Base-by-base conservation (phyloP, 2,113 vertebrate species). In the Phylloscopus trochiloides region DNA sequence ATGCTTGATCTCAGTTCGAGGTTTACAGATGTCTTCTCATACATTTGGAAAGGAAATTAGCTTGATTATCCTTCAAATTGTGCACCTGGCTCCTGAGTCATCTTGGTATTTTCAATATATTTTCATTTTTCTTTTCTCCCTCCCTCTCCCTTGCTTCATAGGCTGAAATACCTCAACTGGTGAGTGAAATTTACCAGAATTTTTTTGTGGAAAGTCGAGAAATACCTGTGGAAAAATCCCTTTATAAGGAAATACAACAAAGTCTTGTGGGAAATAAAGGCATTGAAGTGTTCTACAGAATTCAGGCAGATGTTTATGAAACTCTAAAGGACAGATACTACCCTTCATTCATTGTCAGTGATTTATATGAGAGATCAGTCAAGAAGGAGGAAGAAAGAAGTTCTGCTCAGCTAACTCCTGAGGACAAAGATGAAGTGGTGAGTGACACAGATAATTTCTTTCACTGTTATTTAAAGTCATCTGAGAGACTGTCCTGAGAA, bases 131-230 rank as follows among this genome's bases (percentile, higher is more conserved):
- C 7, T 85, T 14, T 88, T 88, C 25, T 91, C 29, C 4, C 43
- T 92, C 22, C 26, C 66, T 73, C 28, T 48, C 18, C 8, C 48
- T 94, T 65, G n/a, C 51, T 94, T 95, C 89, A 57, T 97, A 99
- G 99, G 98, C 97, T 95, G 99, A 99, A 98, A 99, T 99, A 92
- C 99, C 99, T 92, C 99, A 99, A 78, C 97, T 99, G 50, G 99
- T 99, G 63, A 99, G 99, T 51, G 99, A 99, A 98, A 99, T 99
- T 98, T 99, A 99, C 97, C 99, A 99, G 96, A 99, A 99, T 96
- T 99, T 98, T 97, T 99, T 99, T 97, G 99, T 99, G 95, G 99
- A 99, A 97, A 99, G 98, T 97, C 98, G 98, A 93, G 99, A 99
- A 96, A 99, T 99, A 97, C 97, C 98, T 5, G 99, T 99, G 98